Conservation (phyloP, 2,113 vertebrate species). For the Axis porcinus region DNA sequence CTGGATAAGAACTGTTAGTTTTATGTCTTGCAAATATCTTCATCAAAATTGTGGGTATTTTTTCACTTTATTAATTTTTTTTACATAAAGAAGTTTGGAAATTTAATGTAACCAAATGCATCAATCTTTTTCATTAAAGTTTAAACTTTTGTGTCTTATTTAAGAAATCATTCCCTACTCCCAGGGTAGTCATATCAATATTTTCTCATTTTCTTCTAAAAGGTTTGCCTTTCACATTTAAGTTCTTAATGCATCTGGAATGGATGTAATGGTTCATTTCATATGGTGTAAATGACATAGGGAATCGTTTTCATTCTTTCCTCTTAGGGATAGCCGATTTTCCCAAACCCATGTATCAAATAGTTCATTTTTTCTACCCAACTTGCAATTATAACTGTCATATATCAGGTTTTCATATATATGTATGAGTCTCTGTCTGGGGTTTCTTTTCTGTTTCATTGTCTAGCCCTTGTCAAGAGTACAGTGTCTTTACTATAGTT, state of each 20-base stretch:
- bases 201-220: constrained; percentile 23
- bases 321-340: background rate
- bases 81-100: background rate
- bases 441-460: background rate
- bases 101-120: background rate
- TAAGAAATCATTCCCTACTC: background rate
- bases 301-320: background rate
- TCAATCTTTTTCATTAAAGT: background rate
- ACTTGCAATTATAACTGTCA: constrained; percentile 10
- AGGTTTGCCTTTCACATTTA: background rate
- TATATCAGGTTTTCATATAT: background rate
- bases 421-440: background rate
- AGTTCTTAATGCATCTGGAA: background rate
- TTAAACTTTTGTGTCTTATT: background rate
- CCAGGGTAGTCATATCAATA: background rate
- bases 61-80: background rate
- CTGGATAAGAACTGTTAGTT: background rate
- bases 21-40: background rate
- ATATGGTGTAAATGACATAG: background rate
- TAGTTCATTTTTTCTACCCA: background rate
- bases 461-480: background rate
- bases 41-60: background rate
- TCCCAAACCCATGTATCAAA: background rate
- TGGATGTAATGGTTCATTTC: background rate
- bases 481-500: background rate